Base-by-base conservation (phyloP, 2,113 vertebrate species). In the Eidolon helvum region DNA sequence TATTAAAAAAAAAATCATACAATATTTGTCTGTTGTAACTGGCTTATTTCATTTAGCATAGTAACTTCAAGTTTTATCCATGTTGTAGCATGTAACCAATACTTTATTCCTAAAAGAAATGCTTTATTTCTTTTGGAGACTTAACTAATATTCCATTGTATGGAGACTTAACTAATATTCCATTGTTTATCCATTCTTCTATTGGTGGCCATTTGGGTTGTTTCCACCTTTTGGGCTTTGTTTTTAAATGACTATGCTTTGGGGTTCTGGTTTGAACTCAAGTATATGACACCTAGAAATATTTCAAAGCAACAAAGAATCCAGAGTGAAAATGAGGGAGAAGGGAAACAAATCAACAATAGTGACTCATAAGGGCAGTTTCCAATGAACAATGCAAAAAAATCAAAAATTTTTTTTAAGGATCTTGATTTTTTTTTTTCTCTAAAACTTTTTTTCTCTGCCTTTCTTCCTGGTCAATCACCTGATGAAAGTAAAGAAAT, bases 321-420 rank as follows among this genome's bases (percentile, higher is more conserved):
- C 55, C 30, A 35, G n/a, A 28, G 55, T 94, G 19, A 61, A 85
- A 91, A 83, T 80, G 78, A 82, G 43, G 82, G 30, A 90, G 30
- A 92, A 86, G 57, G 18, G 50, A 68, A 5, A 55, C 45, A 57
- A 38, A 22, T 77, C n/a, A 85, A 14, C 71, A 22, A 4, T 22
- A 45, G 18, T 57, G n/a, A 38, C 48, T 82, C 35, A 10, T 66
- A 71, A 61, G 40, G 9, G 55, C 24, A 82, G 15, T 40, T 86
- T 87, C 79, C 38, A 79, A 95, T 87, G 57, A 89, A 87, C 50
- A 90, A 87, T 66, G 11, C 53, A 92, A n/a, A 63, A 87, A 83
- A 74, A 50, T 50, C 4, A 4, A 28, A 18, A 87, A 57, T 84
- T 90, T 65, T 84, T 45, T 69, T 35, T 38, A 57, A 61, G 72